Conservation (phyloP, 2,113 vertebrate genomes). For the Mormyrus iriodes region DNA sequence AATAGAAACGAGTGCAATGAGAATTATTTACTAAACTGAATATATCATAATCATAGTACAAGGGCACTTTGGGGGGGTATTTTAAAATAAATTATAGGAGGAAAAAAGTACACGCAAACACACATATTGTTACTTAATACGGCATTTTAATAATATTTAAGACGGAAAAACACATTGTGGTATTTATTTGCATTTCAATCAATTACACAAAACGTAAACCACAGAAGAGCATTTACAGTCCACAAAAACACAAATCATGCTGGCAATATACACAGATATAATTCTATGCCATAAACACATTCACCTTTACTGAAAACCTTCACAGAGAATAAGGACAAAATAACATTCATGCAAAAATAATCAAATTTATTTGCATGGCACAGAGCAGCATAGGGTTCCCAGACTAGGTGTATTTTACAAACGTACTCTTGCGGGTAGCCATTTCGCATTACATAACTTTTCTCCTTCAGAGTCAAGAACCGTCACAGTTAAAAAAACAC, state of each 20-base stretch:
- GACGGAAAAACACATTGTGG: not conserved
- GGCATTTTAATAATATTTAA: conserved; percentile 12
- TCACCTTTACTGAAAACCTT: not conserved
- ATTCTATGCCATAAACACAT: not conserved
- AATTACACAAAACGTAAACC: not conserved
- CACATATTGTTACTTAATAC: not conserved
- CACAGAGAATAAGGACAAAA: not conserved
- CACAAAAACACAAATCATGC: not conserved
- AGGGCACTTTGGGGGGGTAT: not conserved
- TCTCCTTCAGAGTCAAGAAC: not conserved
- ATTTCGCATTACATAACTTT: not conserved
- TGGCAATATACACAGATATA: not conserved
- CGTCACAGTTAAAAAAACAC: not conserved
- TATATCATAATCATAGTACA: not conserved
- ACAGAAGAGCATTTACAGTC: not conserved
- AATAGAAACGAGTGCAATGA: not conserved
- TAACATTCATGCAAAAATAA: not conserved
- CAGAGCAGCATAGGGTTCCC: not conserved
- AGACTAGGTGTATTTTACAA: not conserved
- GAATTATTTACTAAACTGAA: not conserved
- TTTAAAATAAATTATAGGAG: not conserved
- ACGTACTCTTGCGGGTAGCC: not conserved
- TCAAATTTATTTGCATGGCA: not conserved
- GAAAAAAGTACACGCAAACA: conserved; percentile 12
- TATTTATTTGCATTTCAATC: not conserved